Percentiles rank a stretch among this genome's conserved stretches.
Conservation (phyloP, 2,797 vertebrate genomes). For the Allochrocebus solatus region DNA sequence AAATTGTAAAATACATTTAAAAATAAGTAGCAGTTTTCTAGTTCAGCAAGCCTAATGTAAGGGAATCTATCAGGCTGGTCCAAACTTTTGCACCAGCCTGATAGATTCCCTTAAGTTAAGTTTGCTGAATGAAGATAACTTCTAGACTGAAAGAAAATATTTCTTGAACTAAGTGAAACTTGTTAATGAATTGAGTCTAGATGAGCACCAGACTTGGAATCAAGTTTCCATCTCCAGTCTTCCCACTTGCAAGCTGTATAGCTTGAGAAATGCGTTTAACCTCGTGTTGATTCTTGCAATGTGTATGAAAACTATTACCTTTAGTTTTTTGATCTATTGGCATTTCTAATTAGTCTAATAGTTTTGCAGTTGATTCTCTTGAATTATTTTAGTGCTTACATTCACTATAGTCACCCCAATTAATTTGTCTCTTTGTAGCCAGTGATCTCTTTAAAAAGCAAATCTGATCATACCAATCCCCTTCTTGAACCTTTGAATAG, state of each 20-base stretch:
- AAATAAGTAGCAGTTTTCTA: not conserved
- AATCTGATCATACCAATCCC: not conserved
- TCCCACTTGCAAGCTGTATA: not conserved
- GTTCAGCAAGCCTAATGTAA: not conserved
- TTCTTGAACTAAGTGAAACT: not conserved
- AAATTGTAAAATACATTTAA: not conserved
- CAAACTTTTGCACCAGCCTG: too few species aligned
- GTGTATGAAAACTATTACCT: not conserved
- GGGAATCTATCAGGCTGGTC: too few species aligned
- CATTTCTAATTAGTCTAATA: not conserved
- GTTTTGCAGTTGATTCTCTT: not conserved
- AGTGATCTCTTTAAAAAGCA: not conserved
- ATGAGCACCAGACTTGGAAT: not conserved
- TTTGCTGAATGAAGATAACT: not conserved
- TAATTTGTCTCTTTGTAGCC: not conserved
- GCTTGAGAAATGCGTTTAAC: not conserved
- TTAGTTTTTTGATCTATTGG: not conserved
- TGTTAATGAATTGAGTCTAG: not conserved
- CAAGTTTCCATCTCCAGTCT: not conserved
- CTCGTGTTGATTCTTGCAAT: not conserved
- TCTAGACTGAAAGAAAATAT: not conserved
- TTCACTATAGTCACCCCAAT: not conserved
- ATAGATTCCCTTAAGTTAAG: not conserved
- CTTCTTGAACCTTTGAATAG: too few species aligned
- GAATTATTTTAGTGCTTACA: not conserved